phyloP scores from a whole-genome alignment of 2,888 invertebrate genomes.

The Melanostoma scalare region DNA sequence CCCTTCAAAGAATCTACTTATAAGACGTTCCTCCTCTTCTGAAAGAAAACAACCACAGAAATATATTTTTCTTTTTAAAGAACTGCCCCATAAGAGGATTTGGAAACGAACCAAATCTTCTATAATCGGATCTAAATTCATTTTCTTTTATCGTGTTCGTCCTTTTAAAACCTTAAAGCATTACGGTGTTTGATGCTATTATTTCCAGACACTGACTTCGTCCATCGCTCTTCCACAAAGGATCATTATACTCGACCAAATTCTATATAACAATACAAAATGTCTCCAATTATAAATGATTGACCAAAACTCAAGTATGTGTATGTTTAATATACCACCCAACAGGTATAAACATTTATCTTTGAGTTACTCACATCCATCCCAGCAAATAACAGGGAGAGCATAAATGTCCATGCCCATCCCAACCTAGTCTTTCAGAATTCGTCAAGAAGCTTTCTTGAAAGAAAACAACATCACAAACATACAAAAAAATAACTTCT shows the following conservation, averaged over 20 bases:
- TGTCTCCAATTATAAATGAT: constrained; percentile 61
- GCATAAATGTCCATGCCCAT: no score
- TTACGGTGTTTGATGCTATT: constrained; percentile 39
- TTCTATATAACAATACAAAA: constrained; percentile 34
- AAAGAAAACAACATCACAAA: no score
- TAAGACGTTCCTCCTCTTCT: background rate
- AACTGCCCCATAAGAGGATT: constrained; percentile 38
- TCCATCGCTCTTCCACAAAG: constrained; percentile 5
- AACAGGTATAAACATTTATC: constrained; percentile 34
- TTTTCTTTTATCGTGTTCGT: constrained; percentile 38
- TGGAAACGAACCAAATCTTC: constrained; percentile 22
- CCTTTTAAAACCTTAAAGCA: constrained; percentile 34
- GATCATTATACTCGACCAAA: constrained; percentile 19
- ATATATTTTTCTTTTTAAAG: constrained; percentile 11
- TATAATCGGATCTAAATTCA: constrained; percentile 27
- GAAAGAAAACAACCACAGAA: background rate
- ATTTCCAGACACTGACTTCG: constrained; percentile 21
- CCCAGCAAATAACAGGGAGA: no score
- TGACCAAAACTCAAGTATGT: constrained; percentile 38
- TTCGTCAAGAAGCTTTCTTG: no score
- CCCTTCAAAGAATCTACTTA: background rate
- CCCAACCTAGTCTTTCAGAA: no score
- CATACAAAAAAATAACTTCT: no score
- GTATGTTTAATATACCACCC: constrained; percentile 23
- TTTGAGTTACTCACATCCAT: background rate